Conservation (phyloP, 2,797 vertebrate genomes). For the Gorsachius magnificus region DNA sequence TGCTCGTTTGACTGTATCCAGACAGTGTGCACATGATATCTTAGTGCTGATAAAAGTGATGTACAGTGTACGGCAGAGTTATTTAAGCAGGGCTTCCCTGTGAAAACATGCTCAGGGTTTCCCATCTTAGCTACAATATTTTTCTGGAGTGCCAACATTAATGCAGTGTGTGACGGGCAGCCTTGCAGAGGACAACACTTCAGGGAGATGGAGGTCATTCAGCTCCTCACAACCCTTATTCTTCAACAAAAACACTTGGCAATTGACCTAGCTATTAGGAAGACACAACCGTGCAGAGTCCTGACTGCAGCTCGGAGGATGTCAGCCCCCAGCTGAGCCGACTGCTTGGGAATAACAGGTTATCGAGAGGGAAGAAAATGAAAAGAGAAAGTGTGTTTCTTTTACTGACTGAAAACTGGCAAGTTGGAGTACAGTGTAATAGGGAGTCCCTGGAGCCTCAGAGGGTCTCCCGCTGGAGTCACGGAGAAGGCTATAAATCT, state of each 20-base stretch:
- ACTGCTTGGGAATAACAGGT: not conserved
- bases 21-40: not conserved
- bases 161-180: not conserved
- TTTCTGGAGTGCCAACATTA: not conserved
- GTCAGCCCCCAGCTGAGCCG: not conserved
- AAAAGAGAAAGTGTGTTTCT: not conserved
- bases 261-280: not conserved
- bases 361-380: not conserved
- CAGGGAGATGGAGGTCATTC: not conserved
- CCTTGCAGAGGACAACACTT: slow-evolving; percentile 12
- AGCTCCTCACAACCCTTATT: not conserved
- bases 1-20: not conserved
- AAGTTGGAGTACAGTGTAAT: rapidly evolving
- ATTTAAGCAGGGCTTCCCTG: slow-evolving; percentile 23
- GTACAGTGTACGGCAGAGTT: not conserved
- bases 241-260: not conserved
- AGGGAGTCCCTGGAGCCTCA: not conserved
- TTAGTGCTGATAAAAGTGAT: slow-evolving; percentile 17
- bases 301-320: not conserved
- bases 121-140: not conserved
- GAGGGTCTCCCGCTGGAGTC: not conserved
- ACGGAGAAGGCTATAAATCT: not conserved
- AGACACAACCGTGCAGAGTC: not conserved
- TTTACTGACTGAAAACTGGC: not conserved
- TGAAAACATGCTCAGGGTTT: slow-evolving; percentile 27